Base-by-base conservation (phyloP, 2,113 vertebrate species). In the Sisor rabdophorus region DNA sequence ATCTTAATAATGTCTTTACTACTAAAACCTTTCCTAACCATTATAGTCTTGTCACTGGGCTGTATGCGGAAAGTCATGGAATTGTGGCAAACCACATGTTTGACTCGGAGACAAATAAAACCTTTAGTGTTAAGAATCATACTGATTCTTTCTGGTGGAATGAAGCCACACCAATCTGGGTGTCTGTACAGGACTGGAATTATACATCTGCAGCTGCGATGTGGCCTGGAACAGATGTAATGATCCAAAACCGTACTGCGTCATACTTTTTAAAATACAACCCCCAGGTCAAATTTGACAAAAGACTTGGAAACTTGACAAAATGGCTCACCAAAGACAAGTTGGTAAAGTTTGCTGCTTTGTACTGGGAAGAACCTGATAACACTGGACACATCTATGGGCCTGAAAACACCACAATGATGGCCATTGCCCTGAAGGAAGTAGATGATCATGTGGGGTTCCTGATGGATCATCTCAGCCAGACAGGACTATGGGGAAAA, bases 331-430 rank as follows among this genome's bases (percentile, higher is more conserved):
- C 85, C 44, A 80, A 85, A 36, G 85, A 87, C 11, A 79, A 20
- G 17, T 73, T 81, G 75, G 89, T 92, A 54, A 64, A 68, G 82
- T 98, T 99, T 79, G 94, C 93, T 11, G 77, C 90, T 0, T 85
- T 99, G 1, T 99, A 99, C 73, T 99, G 94, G 94, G 96, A 99
- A 82, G 95, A 99, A 50, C 97, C 97, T 0, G 97, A 99, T 71
- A 64, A 26, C 0, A 91, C 93, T 0, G 97, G 97, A 22, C 97
- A 99, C 85, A 81, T 0, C 0, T 96, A 90, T 0, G 97, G 97
- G 26, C 97, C 97, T 0, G 91, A 95, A 0, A 89, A 98, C 85
- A 76, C 22, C 11, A 72, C 75, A 0, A 91, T 90, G 63, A 97
- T 99, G 94, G 0, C 4, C 11, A 76, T 74, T 53, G 93, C 83